Conservation (phyloP, 2,113 vertebrate genomes). For the Hyla sarda region DNA sequence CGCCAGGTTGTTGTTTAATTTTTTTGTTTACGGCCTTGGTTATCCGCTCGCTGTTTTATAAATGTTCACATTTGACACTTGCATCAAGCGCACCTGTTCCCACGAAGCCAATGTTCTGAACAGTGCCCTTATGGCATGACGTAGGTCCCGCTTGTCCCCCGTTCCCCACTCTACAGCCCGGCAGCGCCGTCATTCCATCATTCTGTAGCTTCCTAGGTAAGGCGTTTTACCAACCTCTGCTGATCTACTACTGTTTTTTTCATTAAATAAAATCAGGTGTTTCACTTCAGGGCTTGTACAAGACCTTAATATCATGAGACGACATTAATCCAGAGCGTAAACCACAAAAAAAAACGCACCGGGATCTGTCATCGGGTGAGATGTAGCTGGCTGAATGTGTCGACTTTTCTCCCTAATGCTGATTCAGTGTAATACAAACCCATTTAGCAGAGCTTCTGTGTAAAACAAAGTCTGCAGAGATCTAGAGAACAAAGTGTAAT, state of each 20-base stretch:
- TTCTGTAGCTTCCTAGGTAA: not conserved
- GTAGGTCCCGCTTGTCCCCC: not conserved
- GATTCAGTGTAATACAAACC: conserved; percentile 61
- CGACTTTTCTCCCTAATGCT: conserved; percentile 59
- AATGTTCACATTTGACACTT: conserved; percentile 7
- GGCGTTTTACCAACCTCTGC: conserved; percentile 11
- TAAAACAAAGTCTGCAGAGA: conserved; percentile 61
- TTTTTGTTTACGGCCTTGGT: not conserved
- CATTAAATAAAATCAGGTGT: conserved; percentile 46
- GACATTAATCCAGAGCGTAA: conserved; percentile 51
- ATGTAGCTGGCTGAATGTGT: conserved; percentile 56
- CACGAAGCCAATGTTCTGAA: not conserved
- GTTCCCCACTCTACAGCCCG: not conserved
- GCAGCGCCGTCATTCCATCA: not conserved
- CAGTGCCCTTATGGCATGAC: not conserved
- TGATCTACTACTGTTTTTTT: conserved; percentile 17
- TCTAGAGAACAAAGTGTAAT: conserved; percentile 54
- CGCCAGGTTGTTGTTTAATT: too few species aligned
- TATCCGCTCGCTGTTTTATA: not conserved
- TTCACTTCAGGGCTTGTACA: conserved; percentile 46
- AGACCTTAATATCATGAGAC: conserved; percentile 48
- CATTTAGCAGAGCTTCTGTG: conserved; percentile 61
- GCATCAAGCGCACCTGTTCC: not conserved
- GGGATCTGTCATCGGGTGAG: conserved; percentile 53
- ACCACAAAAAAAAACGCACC: conserved; percentile 37